Evolutionary conservation across 2,888 invertebrate genomes (phyloP).

Genomic region (Nematopogon swammerdamellus): DNA sequence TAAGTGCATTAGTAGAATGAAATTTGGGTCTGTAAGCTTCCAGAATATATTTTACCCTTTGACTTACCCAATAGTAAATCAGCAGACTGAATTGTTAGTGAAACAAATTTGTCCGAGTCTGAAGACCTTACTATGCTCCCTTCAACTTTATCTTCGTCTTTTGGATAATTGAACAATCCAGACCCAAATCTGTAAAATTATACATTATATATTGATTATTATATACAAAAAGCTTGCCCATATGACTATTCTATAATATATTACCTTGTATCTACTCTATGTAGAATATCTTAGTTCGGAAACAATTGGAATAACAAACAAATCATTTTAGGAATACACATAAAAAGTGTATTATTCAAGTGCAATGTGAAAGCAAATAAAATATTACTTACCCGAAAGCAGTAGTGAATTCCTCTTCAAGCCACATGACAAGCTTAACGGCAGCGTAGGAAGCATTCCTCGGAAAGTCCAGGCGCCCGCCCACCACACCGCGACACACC

Average conservation of each 20-base stretch:
- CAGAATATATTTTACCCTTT: too few species aligned
- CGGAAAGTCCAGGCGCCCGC: slow-evolving; percentile 78
- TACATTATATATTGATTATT: too few species aligned
- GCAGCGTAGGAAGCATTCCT: slow-evolving; percentile 81
- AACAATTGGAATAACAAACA: too few species aligned
- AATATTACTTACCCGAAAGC: slow-evolving; percentile 67
- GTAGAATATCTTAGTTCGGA: too few species aligned
- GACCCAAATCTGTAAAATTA: slow-evolving; percentile 39
- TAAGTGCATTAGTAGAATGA: too few species aligned
- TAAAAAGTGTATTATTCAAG: background rate
- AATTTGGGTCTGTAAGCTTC: too few species aligned
- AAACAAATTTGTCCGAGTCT: slow-evolving; percentile 73
- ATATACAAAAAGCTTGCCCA: too few species aligned
- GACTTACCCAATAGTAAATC: slow-evolving; percentile 63
- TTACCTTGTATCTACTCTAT: too few species aligned
- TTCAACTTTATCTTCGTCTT: slow-evolving; percentile 32
- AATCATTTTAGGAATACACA: too few species aligned
- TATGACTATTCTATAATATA: too few species aligned
- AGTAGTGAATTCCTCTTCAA: slow-evolving; percentile 78
- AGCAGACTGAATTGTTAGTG: slow-evolving; percentile 68
- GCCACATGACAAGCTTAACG: slow-evolving; percentile 81
- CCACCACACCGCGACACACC: slow-evolving; percentile 75
- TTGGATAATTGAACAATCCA: slow-evolving; percentile 39
- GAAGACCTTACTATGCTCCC: slow-evolving; percentile 69
- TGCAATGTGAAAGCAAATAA: background rate